Percentiles rank a stretch among this genome's conserved stretches.
Conservation (phyloP, 2,113 vertebrate species). For the Puma concolor region DNA sequence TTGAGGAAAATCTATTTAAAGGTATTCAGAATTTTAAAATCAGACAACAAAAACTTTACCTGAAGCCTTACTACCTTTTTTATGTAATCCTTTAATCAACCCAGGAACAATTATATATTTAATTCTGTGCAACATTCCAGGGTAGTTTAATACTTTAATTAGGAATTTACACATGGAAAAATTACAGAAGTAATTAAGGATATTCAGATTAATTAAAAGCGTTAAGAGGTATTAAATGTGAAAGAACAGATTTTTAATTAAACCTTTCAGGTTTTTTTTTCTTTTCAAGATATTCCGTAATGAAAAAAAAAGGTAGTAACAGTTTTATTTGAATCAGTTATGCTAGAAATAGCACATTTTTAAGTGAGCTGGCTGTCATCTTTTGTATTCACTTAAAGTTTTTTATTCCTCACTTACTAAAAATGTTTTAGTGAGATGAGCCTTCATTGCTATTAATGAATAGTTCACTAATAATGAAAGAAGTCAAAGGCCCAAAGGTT, state of each 20-base stretch:
- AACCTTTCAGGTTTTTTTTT: slow-evolving; percentile 76
- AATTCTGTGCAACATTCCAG: slow-evolving; percentile 76
- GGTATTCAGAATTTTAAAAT: background rate
- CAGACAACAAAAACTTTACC: slow-evolving; percentile 39
- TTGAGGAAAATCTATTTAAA: slow-evolving; percentile 22
- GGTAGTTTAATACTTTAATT: slow-evolving; percentile 84
- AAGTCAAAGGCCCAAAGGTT: background rate
- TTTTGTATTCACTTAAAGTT: background rate
- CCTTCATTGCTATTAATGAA: background rate
- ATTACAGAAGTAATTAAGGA: slow-evolving; percentile 83
- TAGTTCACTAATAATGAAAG: background rate
- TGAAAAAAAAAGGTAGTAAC: slow-evolving; percentile 68
- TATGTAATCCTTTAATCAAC: slow-evolving; percentile 81
- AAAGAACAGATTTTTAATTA: slow-evolving; percentile 85
- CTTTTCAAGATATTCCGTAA: slow-evolving; percentile 67
- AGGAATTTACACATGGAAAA: slow-evolving; percentile 85
- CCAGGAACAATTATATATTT: slow-evolving; percentile 80
- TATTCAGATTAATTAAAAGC: slow-evolving; percentile 86
- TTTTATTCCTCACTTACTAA: slow-evolving; percentile 46
- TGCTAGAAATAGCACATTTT: background rate
- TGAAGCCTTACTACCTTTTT: slow-evolving; percentile 59
- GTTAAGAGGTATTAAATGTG: slow-evolving; percentile 83
- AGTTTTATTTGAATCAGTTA: slow-evolving; percentile 71
- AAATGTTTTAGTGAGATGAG: background rate
- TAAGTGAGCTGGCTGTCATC: background rate